Percentiles rank a stretch among this genome's conserved stretches.
phyloP scores from a whole-genome alignment of 1,140 invertebrate species.

The Drosophila ogumai region DNA sequence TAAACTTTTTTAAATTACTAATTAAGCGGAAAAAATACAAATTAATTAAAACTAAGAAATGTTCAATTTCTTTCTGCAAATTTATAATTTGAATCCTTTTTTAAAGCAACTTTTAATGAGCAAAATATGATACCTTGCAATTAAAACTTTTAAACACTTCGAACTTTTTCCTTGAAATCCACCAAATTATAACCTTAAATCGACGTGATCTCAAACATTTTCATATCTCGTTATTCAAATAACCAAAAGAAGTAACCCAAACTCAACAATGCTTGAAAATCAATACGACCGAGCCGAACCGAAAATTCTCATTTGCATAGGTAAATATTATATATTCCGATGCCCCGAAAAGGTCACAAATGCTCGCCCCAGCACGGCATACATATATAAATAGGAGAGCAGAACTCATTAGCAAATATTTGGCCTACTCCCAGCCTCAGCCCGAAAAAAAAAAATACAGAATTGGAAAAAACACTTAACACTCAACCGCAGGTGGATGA shows the following conservation, averaged over 20 bases:
- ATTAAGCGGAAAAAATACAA: not conserved
- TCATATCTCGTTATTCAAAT: slow-evolving; percentile 2
- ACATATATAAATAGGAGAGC: slow-evolving; percentile 61
- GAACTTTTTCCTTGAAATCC: not conserved
- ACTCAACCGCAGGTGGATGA: slow-evolving; percentile 55
- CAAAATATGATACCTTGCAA: not conserved
- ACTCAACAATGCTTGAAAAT: slow-evolving; percentile 18
- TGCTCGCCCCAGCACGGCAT: slow-evolving; percentile 36
- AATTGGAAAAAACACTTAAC: slow-evolving; percentile 70
- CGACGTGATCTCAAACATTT: not conserved
- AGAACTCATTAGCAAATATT: slow-evolving; percentile 82
- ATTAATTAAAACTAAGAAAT: not conserved
- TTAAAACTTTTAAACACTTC: not conserved
- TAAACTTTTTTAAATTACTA: not conserved
- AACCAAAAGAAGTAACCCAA: not conserved
- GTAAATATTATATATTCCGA: slow-evolving; percentile 49
- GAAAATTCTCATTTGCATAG: slow-evolving; percentile 51
- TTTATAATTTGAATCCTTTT: not conserved
- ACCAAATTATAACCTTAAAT: not conserved
- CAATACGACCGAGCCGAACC: slow-evolving; percentile 28
- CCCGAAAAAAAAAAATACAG: slow-evolving; percentile 23
- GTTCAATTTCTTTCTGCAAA: not conserved
- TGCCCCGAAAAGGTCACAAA: slow-evolving; percentile 49
- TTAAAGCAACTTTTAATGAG: not conserved
- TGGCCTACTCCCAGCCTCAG: slow-evolving; percentile 40